Base-by-base conservation (phyloP, 2,888 invertebrate genomes). In the Athripsodes cinereus region DNA sequence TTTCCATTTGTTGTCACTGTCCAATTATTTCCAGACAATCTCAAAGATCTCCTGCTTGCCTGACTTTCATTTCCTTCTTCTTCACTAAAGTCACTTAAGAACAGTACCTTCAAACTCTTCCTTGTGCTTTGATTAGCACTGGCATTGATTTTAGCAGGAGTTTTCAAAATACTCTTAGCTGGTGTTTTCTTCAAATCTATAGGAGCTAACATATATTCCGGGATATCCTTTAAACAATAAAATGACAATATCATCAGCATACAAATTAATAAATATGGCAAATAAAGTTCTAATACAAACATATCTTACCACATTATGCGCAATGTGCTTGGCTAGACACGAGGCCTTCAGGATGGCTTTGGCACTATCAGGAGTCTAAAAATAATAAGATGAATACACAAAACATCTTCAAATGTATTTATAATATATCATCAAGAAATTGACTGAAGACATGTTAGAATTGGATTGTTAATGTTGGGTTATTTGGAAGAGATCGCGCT, bases 141-240 rank as follows among this genome's bases (percentile, higher is more conserved):
- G 34, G 57, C 55, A 51, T 56, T 60, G 18, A 47, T 56, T 5
- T 57, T 59, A 26, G 54, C 59, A 0, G 60, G 61, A 3, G 61
- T 60, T 55, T 63, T 63, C 8, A 63, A 54, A 50, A 63, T 63
- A 49, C 63, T 52, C 50, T 60, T 63, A 19, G 52, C 61, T 2
- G 63, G 63, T n/a, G 63, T 63, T 60, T 60, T 63, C 21, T 60
- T 62, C 11, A 60, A 55, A 52, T 61, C 60, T 8, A 61, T 52
- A 8, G 52, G 53, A 13, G 51, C 19, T 6, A 62, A 26, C 16
- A 26, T 8, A 31, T 50, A 49, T n/a, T 19, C 20, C 6, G 31
- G 31, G 26, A 44, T 48, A 8, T 53, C 53, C 47, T 53, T n/a
- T 6, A 46, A 53, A 52, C 26, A 51, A 11, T n/a, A 6, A 1